Base-by-base conservation (phyloP, 2,113 vertebrate genomes). In the Percina caprodes region DNA sequence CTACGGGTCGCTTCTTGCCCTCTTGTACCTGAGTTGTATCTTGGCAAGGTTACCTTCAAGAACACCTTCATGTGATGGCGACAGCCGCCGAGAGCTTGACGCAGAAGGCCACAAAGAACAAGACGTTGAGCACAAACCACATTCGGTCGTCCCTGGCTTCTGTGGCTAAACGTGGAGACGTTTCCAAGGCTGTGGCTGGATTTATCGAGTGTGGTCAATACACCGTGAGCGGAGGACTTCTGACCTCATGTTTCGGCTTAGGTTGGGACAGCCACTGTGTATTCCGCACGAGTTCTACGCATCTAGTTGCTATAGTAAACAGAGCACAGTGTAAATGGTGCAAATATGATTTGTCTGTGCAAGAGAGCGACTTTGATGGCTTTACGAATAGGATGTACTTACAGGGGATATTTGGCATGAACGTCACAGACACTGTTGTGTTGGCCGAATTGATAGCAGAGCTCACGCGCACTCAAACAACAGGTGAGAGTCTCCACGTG, bases 241-340 rank as follows among this genome's bases (percentile, higher is more conserved):
- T 66, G 10, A 2, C 10, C 2, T 63, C 21, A 0, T 24, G 13
- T 7, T 16, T 6, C 6, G 15, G 19, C 12, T 7, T n/a, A 9
- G n/a, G 9, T 11, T 42, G 39, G 39, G 39, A 42, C 3, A 10
- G 39, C 9, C 39, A 5, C 11, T 62, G 66, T 7, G 11, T 52
- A 3, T 42, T 63, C 15, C 49, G 46, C 8, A 52, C 56, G 0
- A 8, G 26, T 11, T 13, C 8, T 11, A 8, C 26, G 16, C 6
- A 15, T 15, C 10, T 62, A 1, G 10, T 79, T 12, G 46, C 2
- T 10, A 3, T 70, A 1, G n/a, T 71, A n/a, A 13, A 54, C 35
- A 42, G 67, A 1, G 48, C 19, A 8, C 67, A 60, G 4, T 79
- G 77, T 71, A 71, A 71, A 79, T 79, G 68, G 58, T 79, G 77